phyloP scores from a whole-genome alignment of 2,888 invertebrate species.

The Plusia festucae region DNA sequence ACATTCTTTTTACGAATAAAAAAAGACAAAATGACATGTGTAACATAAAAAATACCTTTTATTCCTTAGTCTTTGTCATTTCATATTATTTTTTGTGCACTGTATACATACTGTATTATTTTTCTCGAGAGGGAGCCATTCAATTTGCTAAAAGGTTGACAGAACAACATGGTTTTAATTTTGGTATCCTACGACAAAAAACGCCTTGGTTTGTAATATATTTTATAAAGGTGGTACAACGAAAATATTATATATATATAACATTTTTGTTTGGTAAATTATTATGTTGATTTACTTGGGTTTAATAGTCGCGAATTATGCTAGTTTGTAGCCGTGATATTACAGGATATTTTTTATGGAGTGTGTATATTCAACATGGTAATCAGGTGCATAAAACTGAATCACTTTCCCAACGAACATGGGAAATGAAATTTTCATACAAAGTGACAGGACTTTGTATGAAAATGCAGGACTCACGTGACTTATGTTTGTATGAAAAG shows the following conservation, averaged over 20 bases:
- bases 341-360: too few species aligned
- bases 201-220: constrained; percentile 27
- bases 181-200: constrained; percentile 37
- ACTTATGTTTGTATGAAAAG: too few species aligned
- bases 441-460: too few species aligned
- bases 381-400: too few species aligned
- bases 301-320: too few species aligned
- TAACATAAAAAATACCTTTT: constrained; percentile 22
- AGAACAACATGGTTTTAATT: constrained; percentile 61
- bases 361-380: too few species aligned
- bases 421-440: too few species aligned
- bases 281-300: too few species aligned
- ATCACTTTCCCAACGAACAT: too few species aligned
- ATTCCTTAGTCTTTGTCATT: constrained; percentile 10
- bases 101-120: constrained; percentile 32
- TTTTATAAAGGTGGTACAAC: not conserved
- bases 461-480: too few species aligned
- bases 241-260: not conserved
- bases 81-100: constrained; percentile 42
- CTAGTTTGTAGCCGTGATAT: too few species aligned
- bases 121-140: constrained; percentile 55
- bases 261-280: too few species aligned
- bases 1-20: constrained; percentile 9
- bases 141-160: constrained; percentile 66
- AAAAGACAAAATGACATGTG: constrained; percentile 9